Base-by-base conservation (phyloP, 2,888 invertebrate genomes). In the Amaurobius ferox region DNA sequence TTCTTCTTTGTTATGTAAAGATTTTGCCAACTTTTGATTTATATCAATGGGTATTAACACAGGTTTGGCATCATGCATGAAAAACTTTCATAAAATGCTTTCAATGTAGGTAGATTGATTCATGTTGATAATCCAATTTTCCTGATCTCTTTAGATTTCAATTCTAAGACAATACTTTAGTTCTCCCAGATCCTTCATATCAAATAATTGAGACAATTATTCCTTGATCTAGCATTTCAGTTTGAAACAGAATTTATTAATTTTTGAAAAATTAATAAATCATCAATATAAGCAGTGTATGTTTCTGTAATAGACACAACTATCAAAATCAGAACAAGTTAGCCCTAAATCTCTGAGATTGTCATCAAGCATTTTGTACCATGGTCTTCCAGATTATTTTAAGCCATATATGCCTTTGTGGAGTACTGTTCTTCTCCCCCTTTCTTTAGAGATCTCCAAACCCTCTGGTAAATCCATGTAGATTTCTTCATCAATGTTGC, bases 371-470 rank as follows among this genome's bases (percentile, higher is more conserved):
- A 40, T 61, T 13, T 6, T 32, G 61, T 90, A 89, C 89, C 89
- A 89, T 39, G 79, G 76, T 11, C 89, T 39, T 2, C 77, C 64
- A 26, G 79, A 62, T 73, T 89, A 83, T 32, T 87, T 89, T 0
- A 88, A 32, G 0, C 89, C 88, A 62, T 89, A 89, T 3, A 90
- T 16, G 19, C 72, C 68, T 74, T 86, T 89, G 19, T 88, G 79
- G 0, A 89, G 68, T 26, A 87, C 66, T 89, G 89, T 30, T 55
- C 28, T 88, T 89, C 89, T 62, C 26, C 61, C 61, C 19, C 13
- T 23, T 61, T 23, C 19, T 61, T 61, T 61, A 16, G 19, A 7
- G 3, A 23, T 2, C 19, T 61, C 26, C 28, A 62, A 70, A 29
- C 28, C 39, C 9, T 78, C 39, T 28, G 39, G 44, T 19, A 62